Base-by-base conservation (phyloP, 2,888 invertebrate genomes). In the Thalpophila matura region DNA sequence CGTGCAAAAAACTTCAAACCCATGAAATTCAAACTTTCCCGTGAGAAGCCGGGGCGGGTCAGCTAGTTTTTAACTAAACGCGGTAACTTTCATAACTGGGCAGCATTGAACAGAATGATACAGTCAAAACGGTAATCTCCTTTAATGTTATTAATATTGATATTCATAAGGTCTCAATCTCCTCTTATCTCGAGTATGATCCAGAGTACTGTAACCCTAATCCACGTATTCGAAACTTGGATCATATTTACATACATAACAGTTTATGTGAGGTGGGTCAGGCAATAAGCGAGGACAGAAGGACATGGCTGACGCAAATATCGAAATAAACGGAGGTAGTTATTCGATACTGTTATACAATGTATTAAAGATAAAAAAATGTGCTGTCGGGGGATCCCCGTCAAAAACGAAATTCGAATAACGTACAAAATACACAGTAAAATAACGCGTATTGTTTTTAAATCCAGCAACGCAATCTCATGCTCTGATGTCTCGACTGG, bases 161-260 rank as follows among this genome's bases (percentile, higher is more conserved):
- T 55, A 70, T 56, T 42, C 54, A 38, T 37, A 72, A 53, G 42
- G 14, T 43, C 42, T 68, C 55, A 53, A 56, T 51, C 33, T 53
- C 35, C n/a, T 35, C 31, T 53, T 47, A 74, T 47, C 69, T 50
- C 4, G 10, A 14, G 20, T 9, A 10, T 55, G 56, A 56, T 56
- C 68, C 56, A 18, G 18, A 74, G 61, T 46, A 73, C 35, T 60
- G 27, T 74, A 26, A 35, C 47, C 47, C 14, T 68, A 68, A 74
- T 74, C 69, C 62, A 47, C 33, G 69, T 47, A 55, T 51, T 53
- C 33, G 26, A 74, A 71, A 68, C 70, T 71, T 74, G 56, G 62
- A 56, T 58, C 68, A 66, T 74, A 71, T 74, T 68, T 61, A 62
- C 70, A 62, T 74, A 68, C 69, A 62, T 71, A 74, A 68, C 70